A percentile compares a stretch with the other conserved stretches of the same genome.
Conservation (phyloP, 2,888 invertebrate species). For the Ophion ventricosus region DNA sequence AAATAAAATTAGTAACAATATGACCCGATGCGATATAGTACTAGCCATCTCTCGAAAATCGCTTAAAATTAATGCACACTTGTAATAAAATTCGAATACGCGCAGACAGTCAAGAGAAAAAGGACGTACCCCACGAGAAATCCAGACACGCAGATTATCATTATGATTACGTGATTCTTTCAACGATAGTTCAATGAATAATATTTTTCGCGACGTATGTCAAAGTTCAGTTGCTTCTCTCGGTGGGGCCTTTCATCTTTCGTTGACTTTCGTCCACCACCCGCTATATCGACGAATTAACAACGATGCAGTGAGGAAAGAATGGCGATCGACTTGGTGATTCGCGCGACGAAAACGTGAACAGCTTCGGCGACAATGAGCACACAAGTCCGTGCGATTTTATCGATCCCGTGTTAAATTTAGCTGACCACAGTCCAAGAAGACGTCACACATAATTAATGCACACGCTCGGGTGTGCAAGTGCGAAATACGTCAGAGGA, state of each 20-base stretch:
- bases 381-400: constrained; percentile 31
- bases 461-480: constrained; percentile 28
- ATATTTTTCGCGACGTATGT: not conserved
- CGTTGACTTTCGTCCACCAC: no score
- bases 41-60: no score
- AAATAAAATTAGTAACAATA: no score
- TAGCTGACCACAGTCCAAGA: constrained; percentile 32
- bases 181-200: not conserved
- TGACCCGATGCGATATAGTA: no score
- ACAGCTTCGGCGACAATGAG: constrained; percentile 32
- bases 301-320: constrained; percentile 30
- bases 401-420: constrained; percentile 57
- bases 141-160: constrained; percentile 82
- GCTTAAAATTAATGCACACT: no score
- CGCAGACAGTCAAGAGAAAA: constrained; percentile 42
- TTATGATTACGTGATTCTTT: constrained; percentile 62
- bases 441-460: constrained; percentile 30
- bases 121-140: constrained; percentile 81
- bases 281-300: not conserved
- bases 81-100: no score
- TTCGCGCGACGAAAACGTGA: constrained; percentile 8
- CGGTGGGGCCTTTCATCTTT: no score
- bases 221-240: not conserved
- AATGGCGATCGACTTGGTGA: constrained; percentile 52
- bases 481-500: not conserved